Evolutionary conservation across 2,797 vertebrate genomes (phyloP), one percentile per base, ranked within the genome.

Genomic region (Columba guinea): DNA sequence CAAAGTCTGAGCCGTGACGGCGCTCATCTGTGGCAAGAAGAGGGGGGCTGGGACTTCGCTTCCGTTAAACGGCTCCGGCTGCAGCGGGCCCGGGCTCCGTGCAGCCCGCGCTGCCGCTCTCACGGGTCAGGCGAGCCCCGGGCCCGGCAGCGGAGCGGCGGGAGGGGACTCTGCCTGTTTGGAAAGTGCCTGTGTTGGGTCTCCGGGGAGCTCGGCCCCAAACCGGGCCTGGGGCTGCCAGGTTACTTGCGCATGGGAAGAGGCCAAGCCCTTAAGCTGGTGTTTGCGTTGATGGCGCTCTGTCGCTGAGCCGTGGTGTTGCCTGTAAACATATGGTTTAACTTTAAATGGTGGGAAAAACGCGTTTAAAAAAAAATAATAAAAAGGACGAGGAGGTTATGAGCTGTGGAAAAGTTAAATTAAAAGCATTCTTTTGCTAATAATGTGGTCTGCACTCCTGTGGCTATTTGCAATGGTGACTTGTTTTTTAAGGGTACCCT

Each of bases 181-280:
- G 22, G 39, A 2, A 10, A 6, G 52, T 35, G 27, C 30, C 53
- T 5, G 20, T 2, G 7, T 2, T 26, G 34, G 46, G 11, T 1
- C 9, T 7, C 13, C 5, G 39, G 24, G n/a, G 9, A 20, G 48
- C 44, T 5, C 1, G 63, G 60, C 34, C 10, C 32, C 20, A 4
- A 35, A 44, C 26, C 4, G 10, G n/a, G 13, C 22, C 7, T 7
- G 16, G 24, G 10, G 27, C 14, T 11, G 28, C 11, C 10, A 0
- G 10, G 8, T 17, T 11, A 1, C 4, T 7, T 2, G 6, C 5
- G 4, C 5, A 0, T 0, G 70, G n/a, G 10, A 26, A 20, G n/a
- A n/a, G 18, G 37, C 35, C 20, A 0, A 3, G 53, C 2, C 5
- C 12, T 24, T 7, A 8, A 5, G 22, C 23, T 30, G 11, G 15